These are phyloP conservation scores for Aromia moschata DNA, from an alignment of 2,888 invertebrate genomes.

Conservation along the genomic window DNA sequence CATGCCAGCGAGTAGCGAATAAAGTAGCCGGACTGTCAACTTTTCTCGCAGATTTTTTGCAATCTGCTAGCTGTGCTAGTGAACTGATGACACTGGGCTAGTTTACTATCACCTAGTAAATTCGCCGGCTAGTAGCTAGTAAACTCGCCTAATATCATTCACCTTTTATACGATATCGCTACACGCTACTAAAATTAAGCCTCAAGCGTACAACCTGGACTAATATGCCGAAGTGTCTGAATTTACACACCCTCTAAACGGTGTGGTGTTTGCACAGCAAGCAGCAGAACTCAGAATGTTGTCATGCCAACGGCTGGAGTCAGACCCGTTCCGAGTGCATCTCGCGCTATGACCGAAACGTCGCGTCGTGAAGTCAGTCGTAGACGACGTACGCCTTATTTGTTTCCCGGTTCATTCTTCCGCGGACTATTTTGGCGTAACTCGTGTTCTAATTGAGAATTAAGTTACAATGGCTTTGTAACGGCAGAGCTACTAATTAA, in stretches of 20 bases:
- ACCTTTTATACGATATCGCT: no score
- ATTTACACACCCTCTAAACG: background rate
- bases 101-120: no score
- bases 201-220: no score
- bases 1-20: no score
- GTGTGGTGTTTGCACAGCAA: constrained; percentile 43
- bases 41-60: no score
- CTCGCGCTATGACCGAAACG: constrained; percentile 52
- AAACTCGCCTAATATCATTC: no score
- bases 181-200: no score
- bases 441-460: constrained; percentile 48
- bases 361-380: constrained; percentile 52
- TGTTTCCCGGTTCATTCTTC: constrained; percentile 33
- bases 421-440: constrained; percentile 40
- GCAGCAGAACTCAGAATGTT: constrained; percentile 47
- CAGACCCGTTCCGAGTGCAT: background rate
- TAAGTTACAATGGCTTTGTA: constrained; percentile 50
- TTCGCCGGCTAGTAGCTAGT: no score
- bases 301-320: constrained; percentile 55
- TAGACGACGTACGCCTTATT: constrained; percentile 46
- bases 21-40: no score
- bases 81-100: no score
- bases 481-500: constrained; percentile 52
- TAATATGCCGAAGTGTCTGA: background rate
- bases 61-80: no score